These are phyloP conservation scores for Cyclophora albipunctata DNA, from an alignment of 2,888 invertebrate species.

Conservation along the genomic window DNA sequence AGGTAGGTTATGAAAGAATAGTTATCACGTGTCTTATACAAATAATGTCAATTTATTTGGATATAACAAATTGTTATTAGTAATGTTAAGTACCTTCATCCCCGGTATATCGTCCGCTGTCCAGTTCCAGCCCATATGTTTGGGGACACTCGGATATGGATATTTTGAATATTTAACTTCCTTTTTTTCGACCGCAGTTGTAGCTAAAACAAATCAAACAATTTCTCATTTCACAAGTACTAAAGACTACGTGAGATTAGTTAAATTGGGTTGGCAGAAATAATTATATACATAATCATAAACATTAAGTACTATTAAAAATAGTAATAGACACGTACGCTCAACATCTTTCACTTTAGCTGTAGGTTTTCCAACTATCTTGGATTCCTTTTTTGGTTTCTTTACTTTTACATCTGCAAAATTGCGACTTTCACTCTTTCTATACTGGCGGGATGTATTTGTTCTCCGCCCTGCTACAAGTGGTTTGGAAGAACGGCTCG, in stretches of 20 bases:
- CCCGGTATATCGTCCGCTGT: slow-evolving; percentile 61
- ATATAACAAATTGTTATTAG: too few relatives aligned
- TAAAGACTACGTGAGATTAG: too few relatives aligned
- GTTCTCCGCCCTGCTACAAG: slow-evolving; percentile 7
- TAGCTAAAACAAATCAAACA: slow-evolving; percentile 24
- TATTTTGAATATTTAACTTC: slow-evolving; percentile 28
- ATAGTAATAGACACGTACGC: slow-evolving; percentile 26
- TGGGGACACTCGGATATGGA: slow-evolving; percentile 55
- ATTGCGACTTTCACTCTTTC: slow-evolving; percentile 28
- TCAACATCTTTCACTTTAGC: slow-evolving; percentile 32
- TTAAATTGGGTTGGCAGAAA: neutral
- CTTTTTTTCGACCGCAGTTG: slow-evolving; percentile 9
- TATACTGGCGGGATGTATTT: slow-evolving; percentile 26
- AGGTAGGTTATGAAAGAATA: too few relatives aligned
- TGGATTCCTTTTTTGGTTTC: slow-evolving; percentile 30
- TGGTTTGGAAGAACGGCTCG: slow-evolving; percentile 18
- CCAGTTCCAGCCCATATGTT: slow-evolving; percentile 69
- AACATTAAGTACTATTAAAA: neutral
- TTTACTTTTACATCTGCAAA: slow-evolving; percentile 23
- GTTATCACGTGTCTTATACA: too few relatives aligned
- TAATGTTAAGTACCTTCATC: slow-evolving; percentile 40
- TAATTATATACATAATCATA: neutral
- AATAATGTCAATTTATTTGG: too few relatives aligned
- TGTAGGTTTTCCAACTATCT: slow-evolving; percentile 44
- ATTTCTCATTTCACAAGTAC: neutral